phyloP scores from a whole-genome alignment of 1,140 invertebrate species.

The Aricia agestis region DNA sequence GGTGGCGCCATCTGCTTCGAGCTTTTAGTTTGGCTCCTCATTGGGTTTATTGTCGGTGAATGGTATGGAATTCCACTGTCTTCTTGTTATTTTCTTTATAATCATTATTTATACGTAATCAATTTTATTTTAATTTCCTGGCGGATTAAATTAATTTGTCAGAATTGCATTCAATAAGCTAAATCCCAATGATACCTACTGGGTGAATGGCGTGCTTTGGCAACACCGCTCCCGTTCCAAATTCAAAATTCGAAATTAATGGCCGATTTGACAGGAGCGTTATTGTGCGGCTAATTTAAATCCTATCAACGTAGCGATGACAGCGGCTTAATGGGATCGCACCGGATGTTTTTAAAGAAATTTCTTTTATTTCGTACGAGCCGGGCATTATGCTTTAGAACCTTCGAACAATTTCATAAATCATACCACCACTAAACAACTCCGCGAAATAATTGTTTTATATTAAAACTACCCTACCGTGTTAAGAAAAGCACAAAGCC shows the following conservation, averaged over 20 bases:
- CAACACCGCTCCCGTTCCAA: slow-evolving; percentile 67
- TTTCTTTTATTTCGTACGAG: slow-evolving; percentile 50
- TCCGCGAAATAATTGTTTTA: slow-evolving; percentile 3
- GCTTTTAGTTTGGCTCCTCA: too few relatives aligned
- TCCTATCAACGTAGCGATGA: slow-evolving; percentile 72
- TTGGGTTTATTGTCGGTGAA: too few relatives aligned
- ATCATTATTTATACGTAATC: slow-evolving; percentile 1
- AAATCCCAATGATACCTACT: slow-evolving; percentile 27
- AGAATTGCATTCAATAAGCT: slow-evolving; percentile 39
- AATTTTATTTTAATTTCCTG: slow-evolving; percentile 6
- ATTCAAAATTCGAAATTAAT: slow-evolving; percentile 74
- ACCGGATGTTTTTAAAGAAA: slow-evolving; percentile 59
- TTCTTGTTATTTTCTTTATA: neutral
- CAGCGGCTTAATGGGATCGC: slow-evolving; percentile 69
- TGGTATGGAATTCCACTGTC: neutral
- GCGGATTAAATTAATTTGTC: slow-evolving; percentile 46
- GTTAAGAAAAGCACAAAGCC: too few relatives aligned
- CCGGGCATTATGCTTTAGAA: slow-evolving; percentile 17
- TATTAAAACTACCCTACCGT: too few relatives aligned
- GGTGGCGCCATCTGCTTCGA: too few relatives aligned
- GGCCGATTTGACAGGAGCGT: slow-evolving; percentile 73
- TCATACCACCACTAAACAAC: slow-evolving; percentile 4
- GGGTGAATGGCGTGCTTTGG: slow-evolving; percentile 29
- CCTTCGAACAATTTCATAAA: slow-evolving; percentile 13
- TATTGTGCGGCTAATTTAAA: slow-evolving; percentile 74